A percentile compares a stretch with the other conserved stretches of the same genome.
phyloP scores from a whole-genome alignment of 2,113 vertebrate species.

The Zingel zingel region DNA sequence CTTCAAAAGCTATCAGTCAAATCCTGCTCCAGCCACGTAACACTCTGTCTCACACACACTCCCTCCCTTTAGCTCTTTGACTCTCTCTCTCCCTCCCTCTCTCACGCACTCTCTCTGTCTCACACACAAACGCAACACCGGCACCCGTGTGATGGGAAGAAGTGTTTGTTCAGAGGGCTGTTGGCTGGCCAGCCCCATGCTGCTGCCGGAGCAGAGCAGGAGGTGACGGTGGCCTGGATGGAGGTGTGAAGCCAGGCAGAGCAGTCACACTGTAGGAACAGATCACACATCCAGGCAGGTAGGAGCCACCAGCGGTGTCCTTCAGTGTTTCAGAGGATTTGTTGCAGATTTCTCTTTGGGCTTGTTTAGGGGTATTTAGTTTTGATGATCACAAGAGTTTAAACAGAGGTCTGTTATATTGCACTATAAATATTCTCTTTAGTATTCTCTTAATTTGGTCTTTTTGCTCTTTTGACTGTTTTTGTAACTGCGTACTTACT shows the following conservation, averaged over 20 bases:
- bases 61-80: not conserved
- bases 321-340: not conserved
- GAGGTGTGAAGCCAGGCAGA: slow-evolving; percentile 44
- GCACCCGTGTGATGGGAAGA: slow-evolving; percentile 48
- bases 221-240: slow-evolving; percentile 33
- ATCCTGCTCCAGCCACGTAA: slow-evolving; percentile 39
- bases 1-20: slow-evolving; percentile 25
- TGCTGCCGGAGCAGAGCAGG: slow-evolving; percentile 50
- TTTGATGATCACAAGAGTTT: not conserved
- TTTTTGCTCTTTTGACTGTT: not conserved
- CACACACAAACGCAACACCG: slow-evolving; percentile 23
- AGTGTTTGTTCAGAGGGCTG: slow-evolving; percentile 68
- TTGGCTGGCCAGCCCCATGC: slow-evolving; percentile 37
- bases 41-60: slow-evolving; percentile 5
- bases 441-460: not conserved
- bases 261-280: slow-evolving; percentile 18
- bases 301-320: not conserved
- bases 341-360: not conserved
- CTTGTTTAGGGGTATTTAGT: slow-evolving; percentile 1
- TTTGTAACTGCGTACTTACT: not conserved
- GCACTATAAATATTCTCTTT: not conserved
- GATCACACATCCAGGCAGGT: slow-evolving; percentile 44
- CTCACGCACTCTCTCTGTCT: not conserved
- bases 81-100: not conserved
- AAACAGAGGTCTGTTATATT: not conserved